phyloP scores from a whole-genome alignment of 2,113 vertebrate genomes.

The Phyllopteryx taeniolatus region DNA sequence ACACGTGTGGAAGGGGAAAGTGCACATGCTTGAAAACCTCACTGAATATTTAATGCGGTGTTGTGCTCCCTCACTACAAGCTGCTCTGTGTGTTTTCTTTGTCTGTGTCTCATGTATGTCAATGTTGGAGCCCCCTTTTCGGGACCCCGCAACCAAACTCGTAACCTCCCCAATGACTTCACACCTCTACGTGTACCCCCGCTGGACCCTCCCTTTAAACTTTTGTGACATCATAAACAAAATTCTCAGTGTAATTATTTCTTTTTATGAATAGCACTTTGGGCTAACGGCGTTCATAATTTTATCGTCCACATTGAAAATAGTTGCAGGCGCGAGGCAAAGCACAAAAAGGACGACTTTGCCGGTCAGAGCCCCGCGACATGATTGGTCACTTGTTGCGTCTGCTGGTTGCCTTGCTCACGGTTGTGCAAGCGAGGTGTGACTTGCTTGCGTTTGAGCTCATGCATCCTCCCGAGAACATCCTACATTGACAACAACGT shows the following conservation, averaged over 20 bases:
- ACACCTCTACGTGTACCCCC: neutral
- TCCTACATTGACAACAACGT: too few species aligned
- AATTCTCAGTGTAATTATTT: neutral
- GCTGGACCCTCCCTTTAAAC: neutral
- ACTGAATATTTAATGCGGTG: slow-evolving; percentile 75
- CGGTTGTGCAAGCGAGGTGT: neutral
- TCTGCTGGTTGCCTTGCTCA: neutral
- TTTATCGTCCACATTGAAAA: neutral
- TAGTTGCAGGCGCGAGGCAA: neutral
- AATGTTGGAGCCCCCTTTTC: neutral
- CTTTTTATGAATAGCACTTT: neutral
- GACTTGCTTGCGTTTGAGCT: neutral
- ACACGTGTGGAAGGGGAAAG: slow-evolving; percentile 66
- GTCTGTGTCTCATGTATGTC: neutral
- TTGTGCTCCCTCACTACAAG: slow-evolving; percentile 20
- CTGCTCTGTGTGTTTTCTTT: slow-evolving; percentile 8
- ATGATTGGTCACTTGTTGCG: slow-evolving; percentile 4
- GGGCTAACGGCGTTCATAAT: neutral
- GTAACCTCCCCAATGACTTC: slow-evolving; percentile 1
- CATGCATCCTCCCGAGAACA: too few species aligned
- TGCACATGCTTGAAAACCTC: slow-evolving; percentile 73
- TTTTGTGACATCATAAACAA: slow-evolving; percentile 1
- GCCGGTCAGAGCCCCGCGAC: neutral
- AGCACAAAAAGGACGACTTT: neutral
- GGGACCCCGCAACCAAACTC: slow-evolving; percentile 3